phyloP scores from a whole-genome alignment of 2,888 invertebrate species.

The Hypomecis punctinalis region DNA sequence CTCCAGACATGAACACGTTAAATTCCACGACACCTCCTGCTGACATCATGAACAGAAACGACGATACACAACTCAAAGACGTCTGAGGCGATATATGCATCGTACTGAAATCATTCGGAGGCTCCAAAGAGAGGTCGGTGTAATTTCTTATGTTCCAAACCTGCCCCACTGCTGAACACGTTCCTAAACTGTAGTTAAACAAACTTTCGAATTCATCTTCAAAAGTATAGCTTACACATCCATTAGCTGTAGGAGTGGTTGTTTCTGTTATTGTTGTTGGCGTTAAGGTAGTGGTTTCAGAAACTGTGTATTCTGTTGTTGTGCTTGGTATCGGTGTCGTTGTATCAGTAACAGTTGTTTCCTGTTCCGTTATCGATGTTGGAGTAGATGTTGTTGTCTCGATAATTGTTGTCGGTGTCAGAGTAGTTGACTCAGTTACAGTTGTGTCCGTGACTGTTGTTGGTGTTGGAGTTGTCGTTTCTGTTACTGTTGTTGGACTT shows the following conservation, averaged over 20 bases:
- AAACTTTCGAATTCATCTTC: background rate
- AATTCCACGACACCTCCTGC: too few species aligned
- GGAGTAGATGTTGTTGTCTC: constrained; percentile 16
- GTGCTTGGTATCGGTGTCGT: background rate
- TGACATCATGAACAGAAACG: too few species aligned
- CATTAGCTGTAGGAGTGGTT: background rate
- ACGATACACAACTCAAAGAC: too few species aligned
- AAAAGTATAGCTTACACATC: background rate
- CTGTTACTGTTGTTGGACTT: background rate
- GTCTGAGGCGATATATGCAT: too few species aligned
- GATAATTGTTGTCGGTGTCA: background rate
- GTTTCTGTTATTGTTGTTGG: background rate
- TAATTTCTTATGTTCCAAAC: too few species aligned
- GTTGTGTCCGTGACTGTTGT: background rate
- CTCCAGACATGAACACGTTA: too few species aligned
- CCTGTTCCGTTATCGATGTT: background rate
- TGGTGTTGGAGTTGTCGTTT: background rate
- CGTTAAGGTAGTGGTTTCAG: background rate
- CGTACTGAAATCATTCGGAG: too few species aligned
- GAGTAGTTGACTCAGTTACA: background rate
- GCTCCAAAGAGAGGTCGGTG: too few species aligned
- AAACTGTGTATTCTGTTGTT: background rate
- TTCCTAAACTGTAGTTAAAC: too few species aligned
- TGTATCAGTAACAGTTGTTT: background rate
- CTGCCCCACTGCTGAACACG: too few species aligned